Base-by-base conservation (phyloP, 2,113 vertebrate genomes). In the Phaethornis superciliosus region DNA sequence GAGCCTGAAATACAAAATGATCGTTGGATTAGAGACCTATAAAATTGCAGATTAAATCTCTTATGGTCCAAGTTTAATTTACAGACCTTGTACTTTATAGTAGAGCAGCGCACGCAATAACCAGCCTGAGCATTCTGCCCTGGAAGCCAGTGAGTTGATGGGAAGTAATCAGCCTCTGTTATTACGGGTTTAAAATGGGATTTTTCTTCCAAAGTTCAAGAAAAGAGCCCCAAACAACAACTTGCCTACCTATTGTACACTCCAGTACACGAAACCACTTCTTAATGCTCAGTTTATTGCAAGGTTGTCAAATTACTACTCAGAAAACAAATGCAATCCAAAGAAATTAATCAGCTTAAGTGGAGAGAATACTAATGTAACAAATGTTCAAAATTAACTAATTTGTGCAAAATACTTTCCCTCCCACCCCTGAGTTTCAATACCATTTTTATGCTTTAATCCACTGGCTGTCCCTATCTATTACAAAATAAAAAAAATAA, bases 141-240 rank as follows among this genome's bases (percentile, higher is more conserved):
- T 92, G 77, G 90, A 95, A 97, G 84, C 81, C 88, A 77, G 40
- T 49, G 71, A 88, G 82, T 12, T 92, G 85, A 95, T 87, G 96
- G 78, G 84, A 97, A 97, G 96, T 93, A 94, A 97, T 92, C 81
- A 91, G 69, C 62, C 26, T 49, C 83, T 1, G 91, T 93, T 84
- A 84, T 90, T 86, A 93, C 21, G 56, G 63, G 91, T 52, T 87
- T 52, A 82, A 93, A 90, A 92, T 91, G 77, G 74, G 30, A 69
- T 94, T 97, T 94, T 92, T 47, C 95, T 94, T 92, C 93, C 86
- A 93, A 95, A 97, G 65, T 93, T 96, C 71, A 90, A 93, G 84
- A 93, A 92, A 87, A 82, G 71, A 92, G 87, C 77, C 81, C 93
- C 90, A 76, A 88, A 86, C 83, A 92, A 85, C 94, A 96, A 80